Base-by-base conservation (phyloP, 2,888 invertebrate species). In the Dexiosoma caninum region DNA sequence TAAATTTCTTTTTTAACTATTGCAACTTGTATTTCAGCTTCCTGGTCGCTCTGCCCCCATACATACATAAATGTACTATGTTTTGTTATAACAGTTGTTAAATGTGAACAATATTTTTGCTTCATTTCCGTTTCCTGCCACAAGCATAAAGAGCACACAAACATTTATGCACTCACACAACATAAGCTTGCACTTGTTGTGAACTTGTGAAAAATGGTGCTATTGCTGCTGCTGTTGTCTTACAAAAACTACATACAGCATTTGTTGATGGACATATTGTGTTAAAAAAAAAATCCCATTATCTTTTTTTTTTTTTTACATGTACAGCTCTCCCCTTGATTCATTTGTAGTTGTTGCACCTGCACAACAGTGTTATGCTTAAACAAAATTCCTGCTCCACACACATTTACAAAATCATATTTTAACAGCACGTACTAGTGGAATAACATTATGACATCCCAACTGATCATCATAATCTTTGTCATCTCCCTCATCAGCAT, bases 41-140 rank as follows among this genome's bases (percentile, higher is more conserved):
- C 66, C 35, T 59, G 27, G 32, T 19, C 67, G 46, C 21, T 37
- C 59, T 44, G n/a, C n/a, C n/a, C n/a, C n/a, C n/a, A n/a, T n/a
- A n/a, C n/a, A n/a, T n/a, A n/a, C n/a, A n/a, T n/a, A n/a, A n/a
- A n/a, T n/a, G n/a, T 30, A 30, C 32, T 40, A 32, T 49, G 49
- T 55, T 66, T 51, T 62, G 55, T 72, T 62, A 57, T 69, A 72
- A 77, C 81, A 81, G 81, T 81, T 81, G 81, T 69, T 77, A 62
- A 81, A 76, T 77, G 57, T 32, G 49, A 57, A 69, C 60, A 76
- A 72, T 77, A 81, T 77, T 81, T 81, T 81, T 77, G 72, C 72
- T 72, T 81, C 67, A 77, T 81, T 77, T 81, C 77, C 81, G 77
- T 77, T 81, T 81, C 77, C 81, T 76, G 77, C 81, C 72, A 77